Evolutionary conservation across 2,113 vertebrate genomes (phyloP), one percentile per base, ranked within the genome.

Genomic region (Numenius arquata): DNA sequence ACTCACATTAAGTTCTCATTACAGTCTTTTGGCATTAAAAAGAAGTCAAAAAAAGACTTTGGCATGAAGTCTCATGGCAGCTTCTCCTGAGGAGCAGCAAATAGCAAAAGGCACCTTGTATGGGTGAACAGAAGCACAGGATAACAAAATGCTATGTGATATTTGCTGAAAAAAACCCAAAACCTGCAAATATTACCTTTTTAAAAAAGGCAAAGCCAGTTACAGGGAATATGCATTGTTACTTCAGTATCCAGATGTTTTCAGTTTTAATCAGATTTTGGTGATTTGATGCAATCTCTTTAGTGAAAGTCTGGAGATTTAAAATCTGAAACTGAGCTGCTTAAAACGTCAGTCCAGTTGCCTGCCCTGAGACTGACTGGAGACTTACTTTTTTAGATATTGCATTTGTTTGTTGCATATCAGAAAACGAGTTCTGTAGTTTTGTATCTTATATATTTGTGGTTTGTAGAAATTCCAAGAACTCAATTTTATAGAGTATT

Each of bases 201-300:
- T 90, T 18, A 27, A 71, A 94, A 94, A 43, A 15, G 56, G 15
- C 34, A 79, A 89, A 91, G 47, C 52, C 70, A 81, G 52, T 78
- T 77, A 88, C 26, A 79, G 62, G 22, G 21, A 89, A 48, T 32
- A 52, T 22, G 21, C 21, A 34, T 83, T 52, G 22, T 48, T 78
- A 34, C 16, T 58, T 92, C 62, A 59, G 34, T 72, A 85, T 82
- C 68, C 87, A 94, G 76, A 77, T 85, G 71, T 89, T 89, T 93
- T 85, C 55, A 25, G 32, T 77, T 87, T 90, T 92, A 95, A 89
- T 96, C 82, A 95, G 91, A 85, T 90, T 95, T 88, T 94, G 40
- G 40, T 76, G 21, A 72, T 86, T 86, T 82, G 36, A 79, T 89
- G n/a, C 43, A 82, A 52, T 85, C 74, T 80, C 70, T 95, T 96